phyloP scores from a whole-genome alignment of 2,113 vertebrate species.

The Larimichthys crocea region DNA sequence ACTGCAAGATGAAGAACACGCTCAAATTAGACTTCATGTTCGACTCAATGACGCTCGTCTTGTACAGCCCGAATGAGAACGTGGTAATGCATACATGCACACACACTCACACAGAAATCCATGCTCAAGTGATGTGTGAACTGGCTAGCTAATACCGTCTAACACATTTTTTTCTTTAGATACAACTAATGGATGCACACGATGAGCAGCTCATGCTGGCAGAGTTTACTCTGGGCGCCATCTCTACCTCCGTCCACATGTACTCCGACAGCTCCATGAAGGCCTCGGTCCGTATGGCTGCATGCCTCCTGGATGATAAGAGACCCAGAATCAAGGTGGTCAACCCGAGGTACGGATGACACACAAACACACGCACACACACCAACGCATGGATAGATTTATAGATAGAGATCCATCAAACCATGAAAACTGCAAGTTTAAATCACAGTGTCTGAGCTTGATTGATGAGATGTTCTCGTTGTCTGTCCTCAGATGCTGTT shows the following conservation, averaged over 20 bases:
- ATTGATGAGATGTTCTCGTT: background rate
- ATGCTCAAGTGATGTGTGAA: no score
- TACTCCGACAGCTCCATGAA: slow-evolving; percentile 91
- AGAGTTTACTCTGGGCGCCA: slow-evolving; percentile 92
- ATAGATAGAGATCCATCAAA: background rate
- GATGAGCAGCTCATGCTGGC: slow-evolving; percentile 90
- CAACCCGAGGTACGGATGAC: slow-evolving; percentile 86
- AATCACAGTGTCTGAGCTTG: background rate
- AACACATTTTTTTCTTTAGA: slow-evolving; percentile 48
- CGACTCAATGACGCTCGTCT: slow-evolving; percentile 91
- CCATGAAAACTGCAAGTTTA: background rate
- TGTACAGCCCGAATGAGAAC: slow-evolving; percentile 87
- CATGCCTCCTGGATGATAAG: slow-evolving; percentile 96
- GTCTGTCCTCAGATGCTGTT: background rate
- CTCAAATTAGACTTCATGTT: slow-evolving; percentile 93
- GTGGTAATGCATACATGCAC: slow-evolving; percentile 78
- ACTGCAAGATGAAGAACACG: slow-evolving; percentile 86
- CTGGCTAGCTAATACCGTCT: background rate
- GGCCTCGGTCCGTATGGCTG: slow-evolving; percentile 88
- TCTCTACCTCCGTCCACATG: slow-evolving; percentile 91
- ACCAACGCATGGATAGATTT: background rate
- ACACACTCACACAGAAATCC: background rate
- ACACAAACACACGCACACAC: background rate
- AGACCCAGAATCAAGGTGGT: slow-evolving; percentile 90
- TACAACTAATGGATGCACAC: slow-evolving; percentile 80